phyloP scores from a whole-genome alignment of 2,797 vertebrate genomes.

The Nyctibius grandis region DNA sequence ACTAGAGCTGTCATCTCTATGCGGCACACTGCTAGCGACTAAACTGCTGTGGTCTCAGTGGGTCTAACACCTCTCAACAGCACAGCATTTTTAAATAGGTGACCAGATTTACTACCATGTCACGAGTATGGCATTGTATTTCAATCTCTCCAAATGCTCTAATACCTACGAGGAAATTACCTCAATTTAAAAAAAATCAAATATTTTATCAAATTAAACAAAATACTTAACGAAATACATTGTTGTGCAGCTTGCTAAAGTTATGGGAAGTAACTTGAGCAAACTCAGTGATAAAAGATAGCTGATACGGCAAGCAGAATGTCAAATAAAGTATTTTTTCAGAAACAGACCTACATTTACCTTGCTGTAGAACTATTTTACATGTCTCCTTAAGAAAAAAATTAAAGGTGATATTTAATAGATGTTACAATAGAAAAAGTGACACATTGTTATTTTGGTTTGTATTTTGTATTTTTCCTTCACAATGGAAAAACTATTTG shows the following conservation, averaged over 20 bases:
- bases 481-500: neutral
- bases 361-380: neutral
- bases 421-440: neutral
- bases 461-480: neutral
- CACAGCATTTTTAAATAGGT: neutral
- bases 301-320: neutral
- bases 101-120: neutral
- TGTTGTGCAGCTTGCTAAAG: neutral
- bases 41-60: neutral
- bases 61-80: neutral
- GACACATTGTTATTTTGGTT: neutral
- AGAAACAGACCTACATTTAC: neutral
- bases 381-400: neutral
- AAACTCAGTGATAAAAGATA: neutral
- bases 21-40: neutral
- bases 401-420: neutral
- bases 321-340: neutral
- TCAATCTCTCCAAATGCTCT: neutral
- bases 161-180: neutral
- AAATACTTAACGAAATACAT: neutral
- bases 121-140: neutral
- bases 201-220: neutral
- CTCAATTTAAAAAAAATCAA: neutral
- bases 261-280: neutral
- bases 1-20: neutral